Evolutionary conservation across 2,888 invertebrate species (phyloP), one percentile per base, ranked within the genome.

Genomic region (Erynnis tages): DNA sequence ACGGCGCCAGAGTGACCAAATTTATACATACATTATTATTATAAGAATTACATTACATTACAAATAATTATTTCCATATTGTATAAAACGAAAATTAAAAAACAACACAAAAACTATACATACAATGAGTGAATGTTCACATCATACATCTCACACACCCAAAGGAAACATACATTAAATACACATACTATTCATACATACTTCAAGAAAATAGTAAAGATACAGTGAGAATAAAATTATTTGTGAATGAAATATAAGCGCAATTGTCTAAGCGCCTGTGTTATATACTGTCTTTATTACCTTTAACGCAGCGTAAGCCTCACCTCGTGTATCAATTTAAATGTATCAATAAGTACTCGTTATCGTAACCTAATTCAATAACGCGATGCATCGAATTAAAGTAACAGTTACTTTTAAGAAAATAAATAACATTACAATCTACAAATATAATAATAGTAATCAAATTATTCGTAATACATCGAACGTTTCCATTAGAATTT

Each of bases 401-500:
- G 70, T 76, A 76, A 64, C 71, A 59, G 67, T 73, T 76, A 76
- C 69, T 70, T 56, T 54, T 58, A 73, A 73, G 71, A 68, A 74
- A 82, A 83, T 76, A 79, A 85, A 79, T 79, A 78, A 74, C 71
- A 67, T 50, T 50, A 50, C 32, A 41, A 43, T 43, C 43, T 50
- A 60, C 74, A 73, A 71, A 70, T 73, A 72, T 77, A 81, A 73
- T 67, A 74, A 71, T 75, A 43, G 23, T 35, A 60, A 72, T 71
- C 52, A 53, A 53, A 55, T 41, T 34, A 70, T 58, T 79, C 72
- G 74, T 73, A 76, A 72, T 75, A 78, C 68, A 82, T 75, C 75
- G 71, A 79, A 78, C 64, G 69, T 69, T 67, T 68, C 62, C 76
- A 76, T 81, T 79, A 77, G 73, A 82, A 81, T 81, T 81, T 82